Evolutionary conservation across 2,113 vertebrate species (phyloP), one percentile per base, ranked within the genome.

Genomic region (Maccullochella peelii): DNA sequence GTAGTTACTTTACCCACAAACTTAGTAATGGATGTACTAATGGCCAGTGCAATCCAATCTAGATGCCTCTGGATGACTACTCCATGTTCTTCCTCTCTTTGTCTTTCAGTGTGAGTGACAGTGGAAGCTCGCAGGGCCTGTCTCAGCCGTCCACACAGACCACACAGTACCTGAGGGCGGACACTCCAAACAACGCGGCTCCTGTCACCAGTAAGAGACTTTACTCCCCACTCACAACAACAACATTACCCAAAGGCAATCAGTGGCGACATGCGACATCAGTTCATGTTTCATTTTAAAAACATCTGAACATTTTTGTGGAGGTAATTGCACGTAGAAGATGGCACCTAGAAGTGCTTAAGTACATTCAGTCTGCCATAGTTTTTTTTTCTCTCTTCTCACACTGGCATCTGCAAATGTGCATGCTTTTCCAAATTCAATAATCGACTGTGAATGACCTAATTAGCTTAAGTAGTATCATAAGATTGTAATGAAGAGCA

Each of bases 121-220:
- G 98, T 90, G 97, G 97, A 74, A 99, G 98, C 92, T 99, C 98
- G 0, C 98, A 99, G 94, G 98, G 98, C 16, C 95, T 99, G 40
- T 99, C 98, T 23, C 98, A 99, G 81, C 98, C 98, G 0, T 99
- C 98, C 83, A 99, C 98, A 0, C 98, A 99, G 95, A 99, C 98
- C 0, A 99, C 98, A 0, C 98, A 99, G 94, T 99, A 99, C 94
- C 95, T 99, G 94, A 96, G 98, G 87, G 98, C 98, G 0, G 98
- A 99, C 93, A 99, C 98, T 0, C 98, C 98, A 25, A 99, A 99
- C 96, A 99, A 99, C 0, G 98, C 97, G 21, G 96, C 98, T 0
- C 96, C 98, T 2, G 95, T 99, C 91, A 97, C 98, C 93, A 99
- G 98, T 99, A 99, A 98, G 97, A 96, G 89, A 94, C 92, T 88